These are phyloP conservation scores for Drosophila asahinai DNA, from an alignment of 1,140 invertebrate genomes.

Conservation along the genomic window DNA sequence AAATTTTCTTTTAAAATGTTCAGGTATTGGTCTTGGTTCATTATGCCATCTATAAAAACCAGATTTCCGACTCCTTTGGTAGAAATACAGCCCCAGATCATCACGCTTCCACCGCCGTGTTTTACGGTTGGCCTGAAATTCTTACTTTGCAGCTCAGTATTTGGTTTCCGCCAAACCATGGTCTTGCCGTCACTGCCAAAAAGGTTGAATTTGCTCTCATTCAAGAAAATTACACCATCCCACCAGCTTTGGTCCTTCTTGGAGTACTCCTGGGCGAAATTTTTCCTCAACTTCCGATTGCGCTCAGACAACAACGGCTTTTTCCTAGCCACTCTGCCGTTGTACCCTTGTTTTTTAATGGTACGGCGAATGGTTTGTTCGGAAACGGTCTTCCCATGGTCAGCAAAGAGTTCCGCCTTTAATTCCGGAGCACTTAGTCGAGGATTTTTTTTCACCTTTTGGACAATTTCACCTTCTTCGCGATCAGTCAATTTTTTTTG, in stretches of 20 bases:
- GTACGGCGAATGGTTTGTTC: too few relatives aligned
- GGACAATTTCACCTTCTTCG: constrained; percentile 14
- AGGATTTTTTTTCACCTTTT: constrained; percentile 11
- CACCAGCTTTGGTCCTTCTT: constrained; percentile 22
- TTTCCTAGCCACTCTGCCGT: constrained; percentile 8
- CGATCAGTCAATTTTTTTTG: constrained; percentile 17
- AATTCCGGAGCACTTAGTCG: too few relatives aligned
- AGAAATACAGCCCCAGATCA: too few relatives aligned
- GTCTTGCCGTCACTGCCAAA: constrained; percentile 20
- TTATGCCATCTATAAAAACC: too few relatives aligned
- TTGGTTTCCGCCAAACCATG: constrained; percentile 25
- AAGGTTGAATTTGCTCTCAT: constrained; percentile 11
- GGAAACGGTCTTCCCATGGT: too few relatives aligned
- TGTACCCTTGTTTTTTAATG: too few relatives aligned
- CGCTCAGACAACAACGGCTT: constrained; percentile 9
- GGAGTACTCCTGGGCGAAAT: constrained; percentile 14
- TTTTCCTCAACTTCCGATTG: constrained; percentile 4
- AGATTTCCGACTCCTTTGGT: too few relatives aligned
- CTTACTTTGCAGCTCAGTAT: constrained; percentile 18
- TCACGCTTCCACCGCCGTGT: too few relatives aligned
- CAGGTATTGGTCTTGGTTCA: too few relatives aligned
- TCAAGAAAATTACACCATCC: constrained; percentile 5
- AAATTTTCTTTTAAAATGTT: too few relatives aligned
- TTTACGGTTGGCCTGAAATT: constrained; percentile 11
- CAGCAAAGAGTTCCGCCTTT: too few relatives aligned